Base-by-base conservation (phyloP, 2,797 vertebrate species). In the Podargus strigoides region DNA sequence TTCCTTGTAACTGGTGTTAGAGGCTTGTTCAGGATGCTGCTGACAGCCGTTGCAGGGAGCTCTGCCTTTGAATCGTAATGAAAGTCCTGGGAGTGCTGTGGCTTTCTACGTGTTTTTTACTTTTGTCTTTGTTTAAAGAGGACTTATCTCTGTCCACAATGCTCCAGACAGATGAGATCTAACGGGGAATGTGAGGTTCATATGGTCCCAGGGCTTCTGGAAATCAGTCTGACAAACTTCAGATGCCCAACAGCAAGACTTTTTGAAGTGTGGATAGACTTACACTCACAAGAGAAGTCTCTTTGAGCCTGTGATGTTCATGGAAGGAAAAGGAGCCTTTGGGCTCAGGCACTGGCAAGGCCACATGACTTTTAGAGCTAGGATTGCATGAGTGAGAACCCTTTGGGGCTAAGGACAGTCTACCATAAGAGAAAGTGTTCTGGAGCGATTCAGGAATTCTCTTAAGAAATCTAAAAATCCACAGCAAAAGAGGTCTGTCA, bases 311-410 rank as follows among this genome's bases (percentile, higher is more conserved):
- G 44, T 52, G 47, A 87, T 55, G n/a, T 55, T 88, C 19, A 5
- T 7, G 7, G 27, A 34, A 56, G 21, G 39, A 44, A 76, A 72
- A 12, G 24, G 21, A 87, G 47, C 19, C 32, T 50, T 16, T 18
- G 52, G 41, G 21, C 26, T 39, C 10, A 7, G 47, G 13, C 5
- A 17, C 7, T 73, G 41, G 41, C 16, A 44, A 60, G 37, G 5
- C 42, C 3, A 2, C 0, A 0, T 44, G 34, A 6, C 22, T 72
- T 49, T 22, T 2, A 14, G 75, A 73, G n/a, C 27, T 17, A 39
- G 58, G 47, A n/a, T 56, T 19, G 32, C 3, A 14, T 50, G n/a
- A 42, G 34, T 9, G 36, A 55, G 50, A 69, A 10, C 5, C 13
- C 21, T 6, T 2, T 36, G 56, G n/a, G 41, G 4, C 26, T 26